Conservation (phyloP, 2,888 invertebrate species). For the Diogma glabrata region DNA sequence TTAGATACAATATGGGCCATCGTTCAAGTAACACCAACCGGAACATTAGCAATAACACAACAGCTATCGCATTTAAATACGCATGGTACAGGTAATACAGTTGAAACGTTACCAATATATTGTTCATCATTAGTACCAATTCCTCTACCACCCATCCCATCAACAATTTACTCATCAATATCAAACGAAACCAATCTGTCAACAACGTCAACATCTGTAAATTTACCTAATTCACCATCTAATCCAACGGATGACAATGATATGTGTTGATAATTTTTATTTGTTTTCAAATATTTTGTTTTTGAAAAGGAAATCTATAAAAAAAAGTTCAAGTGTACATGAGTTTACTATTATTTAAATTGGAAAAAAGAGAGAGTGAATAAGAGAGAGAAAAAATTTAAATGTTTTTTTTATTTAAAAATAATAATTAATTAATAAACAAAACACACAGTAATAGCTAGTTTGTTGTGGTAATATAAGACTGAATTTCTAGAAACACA, state of each 20-base stretch:
- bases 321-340: too few relatives aligned
- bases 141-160: neutral
- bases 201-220: neutral
- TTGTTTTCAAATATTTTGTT: too few relatives aligned
- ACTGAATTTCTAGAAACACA: too few relatives aligned
- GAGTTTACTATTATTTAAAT: too few relatives aligned
- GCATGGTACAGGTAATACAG: neutral
- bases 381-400: too few relatives aligned
- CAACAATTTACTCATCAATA: neutral
- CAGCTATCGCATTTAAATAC: constrained; percentile 39
- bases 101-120: neutral
- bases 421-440: too few relatives aligned
- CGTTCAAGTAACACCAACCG: constrained; percentile 67
- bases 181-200: neutral
- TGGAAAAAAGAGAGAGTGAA: too few relatives aligned
- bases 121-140: neutral
- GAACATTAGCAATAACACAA: constrained; percentile 68
- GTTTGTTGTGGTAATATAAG: too few relatives aligned
- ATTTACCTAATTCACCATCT: neutral
- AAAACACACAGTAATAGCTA: too few relatives aligned
- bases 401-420: too few relatives aligned
- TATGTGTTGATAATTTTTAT: constrained; percentile 2
- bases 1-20: constrained; percentile 39
- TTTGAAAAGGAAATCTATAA: too few relatives aligned
- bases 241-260: constrained; percentile 5